phyloP scores from a whole-genome alignment of 2,797 vertebrate genomes.

The Setipinna tenuifilis region DNA sequence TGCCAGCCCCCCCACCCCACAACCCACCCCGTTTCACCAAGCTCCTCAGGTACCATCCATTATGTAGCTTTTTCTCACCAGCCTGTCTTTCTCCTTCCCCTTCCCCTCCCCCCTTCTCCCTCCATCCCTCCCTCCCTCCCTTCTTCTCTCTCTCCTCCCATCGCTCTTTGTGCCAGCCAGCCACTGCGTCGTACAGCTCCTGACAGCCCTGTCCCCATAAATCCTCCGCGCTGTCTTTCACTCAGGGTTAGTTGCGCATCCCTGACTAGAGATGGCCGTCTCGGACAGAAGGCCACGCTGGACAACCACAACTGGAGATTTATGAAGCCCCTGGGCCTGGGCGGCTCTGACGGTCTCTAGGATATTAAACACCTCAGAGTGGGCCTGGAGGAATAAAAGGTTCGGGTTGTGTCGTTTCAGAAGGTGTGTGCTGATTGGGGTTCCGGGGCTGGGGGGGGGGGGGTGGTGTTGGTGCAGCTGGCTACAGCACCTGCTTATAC shows the following conservation, averaged over 20 bases:
- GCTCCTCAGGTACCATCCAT: constrained; percentile 65
- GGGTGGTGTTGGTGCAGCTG: no score
- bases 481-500: no score
- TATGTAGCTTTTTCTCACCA: constrained; percentile 65
- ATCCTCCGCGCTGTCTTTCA: constrained; percentile 60
- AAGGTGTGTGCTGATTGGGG: no score
- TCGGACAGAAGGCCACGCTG: no score
- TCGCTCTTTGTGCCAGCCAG: constrained; percentile 48
- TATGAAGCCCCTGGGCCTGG: constrained; percentile 39
- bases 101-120: background rate
- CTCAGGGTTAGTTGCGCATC: constrained; percentile 60
- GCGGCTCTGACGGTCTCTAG: constrained; percentile 44
- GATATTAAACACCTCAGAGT: constrained; percentile 38
- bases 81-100: constrained; percentile 24
- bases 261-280: constrained; percentile 33
- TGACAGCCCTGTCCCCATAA: constrained; percentile 68
- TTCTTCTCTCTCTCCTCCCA: constrained; percentile 37
- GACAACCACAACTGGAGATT: constrained; percentile 21
- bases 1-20: constrained; percentile 45
- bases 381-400: constrained; percentile 43
- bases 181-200: background rate
- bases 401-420: background rate
- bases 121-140: constrained; percentile 23
- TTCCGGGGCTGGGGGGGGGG: no score
- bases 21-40: constrained; percentile 60